Evolutionary conservation across 1,140 invertebrate species (phyloP), one percentile per base, ranked within the genome.

Genomic region (Teleopsis dalmanni): DNA sequence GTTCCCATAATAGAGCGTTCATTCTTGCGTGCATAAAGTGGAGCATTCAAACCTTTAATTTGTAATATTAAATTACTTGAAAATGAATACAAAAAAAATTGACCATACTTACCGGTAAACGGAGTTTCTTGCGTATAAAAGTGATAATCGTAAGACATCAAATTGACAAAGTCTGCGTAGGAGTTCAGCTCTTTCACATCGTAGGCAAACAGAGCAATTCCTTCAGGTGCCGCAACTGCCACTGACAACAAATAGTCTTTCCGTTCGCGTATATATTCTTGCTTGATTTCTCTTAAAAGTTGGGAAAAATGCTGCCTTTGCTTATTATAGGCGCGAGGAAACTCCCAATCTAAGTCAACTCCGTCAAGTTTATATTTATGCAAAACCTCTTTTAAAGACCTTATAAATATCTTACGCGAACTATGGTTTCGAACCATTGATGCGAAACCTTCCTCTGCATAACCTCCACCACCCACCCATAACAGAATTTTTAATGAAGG

Each of bases 141-240:
- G 69, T 94, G 88, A 58, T 81, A 94, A 65, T 95, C 91, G 62
- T 95, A 95, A 0, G 84, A 78, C 91, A 94, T 94, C 4, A 95
- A 57, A 68, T 89, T 91, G 0, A 91, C 77, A 75, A 83, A 91
- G 68, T 94, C 90, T 3, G 87, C 77, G 67, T 84, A 91, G 75
- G 82, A 72, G 51, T 87, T 86, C 47, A 93, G 76, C 66, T 83
- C 76, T 18, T 76, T 73, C 26, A 92, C 77, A 60, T 89, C 79
- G 65, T 93, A 93, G 10, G 83, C 80, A 44, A 77, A 73, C 60
- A 85, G 79, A 4, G 88, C 76, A 36, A 91, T 84, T 6, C 78
- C 75, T 59, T 81, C 72, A 0, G 82, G 82, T 21, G 88, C 85
- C 3, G 81, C 86, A 9, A 87, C 86, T 3, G 89, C 88, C 9